Evolutionary conservation across 2,888 invertebrate species (phyloP).

Genomic region (Dichetophora obliterata): DNA sequence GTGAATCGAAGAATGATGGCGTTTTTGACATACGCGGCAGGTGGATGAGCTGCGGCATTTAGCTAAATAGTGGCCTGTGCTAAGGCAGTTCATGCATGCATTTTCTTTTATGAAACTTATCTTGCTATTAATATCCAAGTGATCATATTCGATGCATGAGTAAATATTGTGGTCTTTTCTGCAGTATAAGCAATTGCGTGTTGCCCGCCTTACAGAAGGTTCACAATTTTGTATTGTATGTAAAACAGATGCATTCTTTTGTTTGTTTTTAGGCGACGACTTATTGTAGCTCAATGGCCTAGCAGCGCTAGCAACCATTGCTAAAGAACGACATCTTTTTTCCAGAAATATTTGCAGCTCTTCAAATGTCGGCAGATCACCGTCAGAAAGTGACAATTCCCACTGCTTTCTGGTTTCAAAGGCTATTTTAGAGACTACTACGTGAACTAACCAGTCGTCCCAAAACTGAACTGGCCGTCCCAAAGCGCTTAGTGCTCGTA

Average conservation of each 20-base stretch:
- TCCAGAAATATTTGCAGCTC: conserved; percentile 16
- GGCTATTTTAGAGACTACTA: conserved; percentile 33
- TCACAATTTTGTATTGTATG: background rate
- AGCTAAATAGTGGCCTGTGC: no score
- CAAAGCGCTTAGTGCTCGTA: conserved; percentile 23
- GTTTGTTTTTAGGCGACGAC: background rate
- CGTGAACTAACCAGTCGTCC: conserved; percentile 42
- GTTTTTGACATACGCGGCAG: no score
- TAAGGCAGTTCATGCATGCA: no score
- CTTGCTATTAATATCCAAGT: no score
- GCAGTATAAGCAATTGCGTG: background rate
- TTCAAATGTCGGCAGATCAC: conserved; percentile 31
- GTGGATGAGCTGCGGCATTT: no score
- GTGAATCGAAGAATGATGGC: no score
- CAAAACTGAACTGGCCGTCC: conserved; percentile 35
- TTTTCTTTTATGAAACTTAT: no score
- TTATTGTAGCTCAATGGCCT: background rate
- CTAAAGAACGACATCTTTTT: conserved; percentile 29
- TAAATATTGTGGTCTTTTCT: no score
- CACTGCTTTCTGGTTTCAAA: conserved; percentile 42
- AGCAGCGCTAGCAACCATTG: conserved; percentile 9
- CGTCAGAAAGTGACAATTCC: conserved; percentile 38
- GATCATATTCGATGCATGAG: no score
- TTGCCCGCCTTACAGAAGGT: background rate
- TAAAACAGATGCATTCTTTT: background rate